Base-by-base conservation (phyloP, 2,113 vertebrate genomes). In the Eudyptes chrysolophus region DNA sequence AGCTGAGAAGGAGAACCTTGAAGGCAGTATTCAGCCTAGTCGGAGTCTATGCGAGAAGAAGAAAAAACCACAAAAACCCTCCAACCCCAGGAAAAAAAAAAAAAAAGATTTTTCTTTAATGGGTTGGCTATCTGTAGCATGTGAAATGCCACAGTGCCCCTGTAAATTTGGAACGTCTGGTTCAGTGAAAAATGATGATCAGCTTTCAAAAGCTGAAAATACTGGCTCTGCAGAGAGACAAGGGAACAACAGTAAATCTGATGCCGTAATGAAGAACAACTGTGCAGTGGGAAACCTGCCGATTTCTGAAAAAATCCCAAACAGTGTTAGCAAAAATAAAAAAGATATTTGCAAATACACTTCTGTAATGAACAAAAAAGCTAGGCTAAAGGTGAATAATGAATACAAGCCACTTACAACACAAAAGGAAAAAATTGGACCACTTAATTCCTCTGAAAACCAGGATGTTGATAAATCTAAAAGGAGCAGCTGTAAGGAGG, bases 31-130 rank as follows among this genome's bases (percentile, higher is more conserved):
- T 46, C 93, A 75, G 21, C 78, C 66, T 68, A 29, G 25, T 75
- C 64, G 69, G 46, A 79, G 60, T 21, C 44, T 61, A 8, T 34
- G 66, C 13, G 16, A 78, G n/a, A 32, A 75, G 2, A 7, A 38
- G 75, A 65, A 60, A 82, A 34, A 1, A 0, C 2, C 24, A 27
- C 27, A 14, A 51, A 42, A 87, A 18, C 8, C 32, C n/a, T 15
- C 27, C 14, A 16, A 18, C 10, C 1, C 61, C 11, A 80, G 48
- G 26, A 18, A 61, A 30, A 89, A 34, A 55, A 87, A 8, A 48
- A 65, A 57, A 71, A 78, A 12, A 21, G 87, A 79, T 49, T 74
- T 94, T 77, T 98, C 98, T 93, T 76, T 85, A 7, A 40, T 12
- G 4, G 82, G 30, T 38, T 95, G n/a, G 52, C 36, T 90, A 0